Evolutionary conservation across 2,113 vertebrate genomes (phyloP), one percentile per base, ranked within the genome.

Genomic region (Psittacula cyanocephala): DNA sequence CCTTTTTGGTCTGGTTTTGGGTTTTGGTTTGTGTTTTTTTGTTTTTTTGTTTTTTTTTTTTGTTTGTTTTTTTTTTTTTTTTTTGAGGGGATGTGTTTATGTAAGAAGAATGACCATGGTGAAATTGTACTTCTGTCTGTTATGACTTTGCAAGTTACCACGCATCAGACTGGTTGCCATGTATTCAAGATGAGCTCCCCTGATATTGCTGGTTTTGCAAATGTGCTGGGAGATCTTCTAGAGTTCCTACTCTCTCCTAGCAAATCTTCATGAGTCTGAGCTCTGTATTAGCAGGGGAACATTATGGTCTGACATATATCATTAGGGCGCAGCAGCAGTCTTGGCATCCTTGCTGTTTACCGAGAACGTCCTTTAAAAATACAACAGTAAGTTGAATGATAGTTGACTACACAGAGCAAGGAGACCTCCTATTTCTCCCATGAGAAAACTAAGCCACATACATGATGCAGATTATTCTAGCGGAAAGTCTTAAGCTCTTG

Each of bases 381-480:
- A 11, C 22, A 47, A 72, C 19, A 91, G 13, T 69, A 49, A 65
- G 33, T 28, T 82, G 76, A 90, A 75, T 84, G 55, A 50, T 2
- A 9, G 29, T 65, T 91, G 50, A 87, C 39, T 84, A 41, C 70
- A 60, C 15, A 35, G 39, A 79, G 28, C 70, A 83, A 82, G 47
- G 53, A 53, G n/a, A 16, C 39, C 86, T 89, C 39, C 11, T 71
- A 23, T 86, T 71, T 76, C 67, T 64, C 74, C 86, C 57, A 44
- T 18, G 44, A 91, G 53, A 63, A 95, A 95, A 91, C 31, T 22
- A 76, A 95, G 81, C 84, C 78, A 97, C 85, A 89, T 87, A 69
- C 14, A 6, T 49, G 19, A 92, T 87, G 74, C 57, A 64, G 86
- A 79, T 95, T 93, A 89, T 95, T 97, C 89, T 92, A 75, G 89